Evolutionary conservation across 1,140 invertebrate genomes (phyloP), one percentile per base, ranked within the genome.

Genomic region (Ctenoplectra terminalis): DNA sequence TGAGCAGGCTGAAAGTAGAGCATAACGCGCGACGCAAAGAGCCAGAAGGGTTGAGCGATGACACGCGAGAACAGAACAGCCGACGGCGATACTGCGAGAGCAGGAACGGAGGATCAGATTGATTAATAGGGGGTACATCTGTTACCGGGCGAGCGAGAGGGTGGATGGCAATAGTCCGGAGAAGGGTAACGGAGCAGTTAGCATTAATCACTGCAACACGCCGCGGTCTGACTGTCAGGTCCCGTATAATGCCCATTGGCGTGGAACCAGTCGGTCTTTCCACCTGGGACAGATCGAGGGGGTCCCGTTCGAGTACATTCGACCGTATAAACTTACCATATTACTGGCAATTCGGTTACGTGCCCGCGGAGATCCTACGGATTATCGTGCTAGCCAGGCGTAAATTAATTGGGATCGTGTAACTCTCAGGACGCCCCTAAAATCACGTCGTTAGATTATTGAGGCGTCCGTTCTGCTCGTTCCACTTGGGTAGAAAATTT

Each of bases 81-180:
- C 86, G 74, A 87, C 86, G 87, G 86, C 86, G 88, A 90, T 87
- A 81, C 86, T 81, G 90, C 79, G 87, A 86, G 90, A 88, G 88
- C 74, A 76, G 86, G 87, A 89, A 85, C 82, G 86, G 87, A 91
- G 90, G 91, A 91, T 88, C 85, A 88, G 88, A 90, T 92, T 93
- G 92, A 92, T 92, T 93, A 93, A 93, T 93, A 91, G 91, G 88
- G 90, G 91, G 90, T 92, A 92, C 92, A 93, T 92, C 92, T 92
- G 92, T 93, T 93, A 92, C 91, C 89, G 87, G 58, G 76, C 87
- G 88, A 89, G 85, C 82, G 90, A 90, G 89, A 90, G 91, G 90
- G 91, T 90, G 90, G 89, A 91, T 90, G 87, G 88, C 86, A 90
- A 91, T 92, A 90, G 91, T 87, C 70, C 79, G 86, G 88, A 88